A percentile compares a stretch with the other conserved stretches of the same genome.
Evolutionary conservation across 2,888 invertebrate genomes (phyloP).

Genomic region (Caenorhabditis macrosperma): DNA sequence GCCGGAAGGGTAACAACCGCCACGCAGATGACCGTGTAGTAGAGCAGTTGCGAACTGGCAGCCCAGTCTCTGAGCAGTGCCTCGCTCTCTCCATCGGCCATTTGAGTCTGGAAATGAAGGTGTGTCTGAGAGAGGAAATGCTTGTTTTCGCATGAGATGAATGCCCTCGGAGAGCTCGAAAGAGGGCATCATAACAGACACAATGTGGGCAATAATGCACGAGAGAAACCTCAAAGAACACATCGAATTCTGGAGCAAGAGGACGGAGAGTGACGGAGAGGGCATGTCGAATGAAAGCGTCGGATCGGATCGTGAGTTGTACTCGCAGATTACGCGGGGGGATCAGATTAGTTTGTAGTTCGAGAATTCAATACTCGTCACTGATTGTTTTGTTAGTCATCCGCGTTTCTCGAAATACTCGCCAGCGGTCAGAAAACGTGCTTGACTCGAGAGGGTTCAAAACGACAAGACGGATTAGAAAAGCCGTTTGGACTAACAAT

Average conservation of each 20-base stretch:
- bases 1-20: conserved; percentile 45
- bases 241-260: neutral
- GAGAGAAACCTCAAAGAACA: neutral
- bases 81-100: conserved; percentile 16
- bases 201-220: neutral
- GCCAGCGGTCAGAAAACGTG: neutral
- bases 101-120: conserved; percentile 3
- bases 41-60: conserved; percentile 42
- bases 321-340: neutral
- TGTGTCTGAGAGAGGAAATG: neutral
- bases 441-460: too few relatives aligned
- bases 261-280: too few relatives aligned
- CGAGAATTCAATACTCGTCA: neutral
- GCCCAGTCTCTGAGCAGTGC: conserved; percentile 40
- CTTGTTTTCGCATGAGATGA: neutral
- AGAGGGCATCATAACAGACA: neutral
- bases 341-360: neutral
- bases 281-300: neutral
- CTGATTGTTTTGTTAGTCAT: neutral
- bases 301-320: neutral
- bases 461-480: too few relatives aligned
- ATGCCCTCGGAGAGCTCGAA: neutral
- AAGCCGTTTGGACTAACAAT: too few relatives aligned
- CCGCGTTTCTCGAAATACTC: neutral
- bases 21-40: conserved; percentile 48